A percentile compares a stretch with the other conserved stretches of the same genome.
These are phyloP conservation scores for Dolichomitus sp. DNA, from an alignment of 2,888 invertebrate species.

Conservation along the genomic window DNA sequence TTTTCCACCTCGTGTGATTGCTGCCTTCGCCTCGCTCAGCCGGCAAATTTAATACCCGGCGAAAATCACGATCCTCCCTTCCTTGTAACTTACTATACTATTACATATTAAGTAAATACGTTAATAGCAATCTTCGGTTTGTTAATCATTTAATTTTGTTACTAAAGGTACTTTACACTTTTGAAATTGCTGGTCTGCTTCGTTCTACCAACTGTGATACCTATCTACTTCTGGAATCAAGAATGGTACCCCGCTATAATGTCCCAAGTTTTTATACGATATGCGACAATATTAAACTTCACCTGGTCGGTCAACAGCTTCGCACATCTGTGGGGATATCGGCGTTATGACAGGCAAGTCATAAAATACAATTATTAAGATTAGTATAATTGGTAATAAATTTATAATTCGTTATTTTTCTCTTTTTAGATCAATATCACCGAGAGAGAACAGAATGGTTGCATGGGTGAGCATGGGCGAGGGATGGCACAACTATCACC, in stretches of 20 bases:
- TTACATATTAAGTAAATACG: too few species aligned
- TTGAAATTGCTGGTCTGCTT: constrained; percentile 88
- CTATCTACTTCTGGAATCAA: constrained; percentile 88
- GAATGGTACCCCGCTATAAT: constrained; percentile 86
- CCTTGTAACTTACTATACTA: too few species aligned
- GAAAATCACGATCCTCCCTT: too few species aligned
- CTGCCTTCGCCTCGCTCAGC: too few species aligned
- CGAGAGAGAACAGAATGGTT: constrained; percentile 72
- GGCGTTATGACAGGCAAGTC: constrained; percentile 81
- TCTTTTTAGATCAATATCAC: constrained; percentile 60
- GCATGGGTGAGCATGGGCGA: constrained; percentile 83
- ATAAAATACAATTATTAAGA: neutral
- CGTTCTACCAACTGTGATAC: constrained; percentile 88
- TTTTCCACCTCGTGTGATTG: too few species aligned
- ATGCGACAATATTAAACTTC: constrained; percentile 87
- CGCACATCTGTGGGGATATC: constrained; percentile 87
- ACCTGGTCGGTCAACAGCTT: constrained; percentile 89
- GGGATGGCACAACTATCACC: constrained; percentile 88
- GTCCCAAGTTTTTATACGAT: constrained; percentile 87
- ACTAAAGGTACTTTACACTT: constrained; percentile 86
- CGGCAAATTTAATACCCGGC: too few species aligned
- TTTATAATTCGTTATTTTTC: neutral
- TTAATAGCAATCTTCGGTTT: too few species aligned
- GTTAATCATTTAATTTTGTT: neutral
- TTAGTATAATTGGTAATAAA: neutral